Conservation (phyloP, 2,888 invertebrate species). For the Prosopocoilus inquinatus region DNA sequence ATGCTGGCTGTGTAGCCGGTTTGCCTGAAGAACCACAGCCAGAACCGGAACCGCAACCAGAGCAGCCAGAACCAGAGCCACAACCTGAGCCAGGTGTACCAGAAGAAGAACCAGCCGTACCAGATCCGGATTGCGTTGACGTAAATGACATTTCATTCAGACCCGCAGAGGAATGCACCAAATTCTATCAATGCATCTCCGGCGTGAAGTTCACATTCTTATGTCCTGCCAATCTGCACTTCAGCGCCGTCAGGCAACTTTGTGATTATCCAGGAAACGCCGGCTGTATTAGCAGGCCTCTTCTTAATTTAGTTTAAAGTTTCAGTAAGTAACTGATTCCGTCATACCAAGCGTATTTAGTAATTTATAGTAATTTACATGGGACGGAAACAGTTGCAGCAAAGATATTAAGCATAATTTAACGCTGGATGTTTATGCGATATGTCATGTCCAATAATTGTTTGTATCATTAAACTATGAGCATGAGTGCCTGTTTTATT, state of each 20-base stretch:
- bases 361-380: too few relatives aligned
- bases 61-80: conserved; percentile 44
- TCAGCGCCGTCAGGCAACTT: conserved; percentile 4
- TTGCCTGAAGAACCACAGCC: conserved; percentile 43
- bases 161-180: not conserved
- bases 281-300: conserved; percentile 11
- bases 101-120: conserved; percentile 23
- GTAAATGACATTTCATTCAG: not conserved
- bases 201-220: not conserved
- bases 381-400: too few relatives aligned
- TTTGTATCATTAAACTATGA: too few relatives aligned
- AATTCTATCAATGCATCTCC: conserved; percentile 11
- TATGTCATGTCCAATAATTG: too few relatives aligned
- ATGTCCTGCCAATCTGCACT: conserved; percentile 15
- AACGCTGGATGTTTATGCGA: too few relatives aligned
- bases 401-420: too few relatives aligned
- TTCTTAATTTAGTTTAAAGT: too few relatives aligned
- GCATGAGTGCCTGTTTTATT: too few relatives aligned
- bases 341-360: too few relatives aligned
- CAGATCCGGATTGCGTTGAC: too few relatives aligned
- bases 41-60: conserved; percentile 45
- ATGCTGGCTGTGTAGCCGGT: conserved; percentile 24
- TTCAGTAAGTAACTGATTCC: too few relatives aligned
- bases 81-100: conserved; percentile 50
- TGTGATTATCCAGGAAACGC: conserved; percentile 28